Conservation (phyloP, 1,140 invertebrate species). For the Danaus melanippus region DNA sequence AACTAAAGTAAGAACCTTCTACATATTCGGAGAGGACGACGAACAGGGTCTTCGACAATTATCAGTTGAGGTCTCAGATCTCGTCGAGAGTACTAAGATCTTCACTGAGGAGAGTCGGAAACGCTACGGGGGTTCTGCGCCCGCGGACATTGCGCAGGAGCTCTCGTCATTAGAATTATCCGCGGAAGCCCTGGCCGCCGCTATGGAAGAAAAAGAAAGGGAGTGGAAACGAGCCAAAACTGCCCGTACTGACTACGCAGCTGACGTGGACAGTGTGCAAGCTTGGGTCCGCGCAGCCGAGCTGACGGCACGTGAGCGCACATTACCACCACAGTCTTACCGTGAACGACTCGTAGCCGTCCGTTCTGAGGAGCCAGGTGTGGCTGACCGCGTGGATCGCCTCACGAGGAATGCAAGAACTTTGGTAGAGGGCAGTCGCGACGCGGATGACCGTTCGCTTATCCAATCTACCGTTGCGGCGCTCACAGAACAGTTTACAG, state of each 20-base stretch:
- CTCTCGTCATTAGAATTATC: constrained; percentile 83
- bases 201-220: constrained; percentile 89
- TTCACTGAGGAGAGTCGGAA: constrained; percentile 78
- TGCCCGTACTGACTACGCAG: constrained; percentile 82
- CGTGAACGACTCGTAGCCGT: constrained; percentile 84
- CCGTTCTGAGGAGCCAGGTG: constrained; percentile 80
- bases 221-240: constrained; percentile 89
- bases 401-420: constrained; percentile 83
- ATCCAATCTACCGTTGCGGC: constrained; percentile 83
- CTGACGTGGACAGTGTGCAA: constrained; percentile 85
- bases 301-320: constrained; percentile 85
- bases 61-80: constrained; percentile 69
- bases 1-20: constrained; percentile 76
- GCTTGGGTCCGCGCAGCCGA: constrained; percentile 88
- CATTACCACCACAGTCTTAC: constrained; percentile 81
- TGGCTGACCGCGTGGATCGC: constrained; percentile 84
- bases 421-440: constrained; percentile 84
- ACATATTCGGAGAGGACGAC: constrained; percentile 82
- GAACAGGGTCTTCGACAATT: constrained; percentile 71
- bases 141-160: constrained; percentile 83
- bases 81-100: constrained; percentile 74
- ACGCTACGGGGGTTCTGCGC: constrained; percentile 79
- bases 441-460: constrained; percentile 83
- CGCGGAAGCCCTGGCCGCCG: constrained; percentile 82
- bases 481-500: constrained; percentile 83